Conservation (phyloP, 2,888 invertebrate species). For the Tenodera sinensis region DNA sequence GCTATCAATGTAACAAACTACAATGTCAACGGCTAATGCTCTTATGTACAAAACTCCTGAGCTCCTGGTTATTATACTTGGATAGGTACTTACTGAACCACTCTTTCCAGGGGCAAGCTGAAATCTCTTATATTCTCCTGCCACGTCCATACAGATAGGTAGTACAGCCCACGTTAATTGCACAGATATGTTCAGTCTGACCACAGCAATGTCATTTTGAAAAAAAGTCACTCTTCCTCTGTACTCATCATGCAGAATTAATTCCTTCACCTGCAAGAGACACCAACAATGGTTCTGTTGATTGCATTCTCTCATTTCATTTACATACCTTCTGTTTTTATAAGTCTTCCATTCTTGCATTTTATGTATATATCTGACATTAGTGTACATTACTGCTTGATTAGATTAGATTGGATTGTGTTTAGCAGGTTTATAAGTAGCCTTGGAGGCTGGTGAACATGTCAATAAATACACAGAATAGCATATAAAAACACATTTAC, state of each 20-base stretch:
- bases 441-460: no score
- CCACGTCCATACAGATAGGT: constrained; percentile 37
- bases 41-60: no score
- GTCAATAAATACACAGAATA: no score
- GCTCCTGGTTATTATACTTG: neutral
- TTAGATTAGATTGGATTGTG: no score
- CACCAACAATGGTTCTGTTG: neutral
- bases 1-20: no score
- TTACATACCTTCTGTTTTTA: neutral
- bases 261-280: constrained; percentile 9
- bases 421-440: no score
- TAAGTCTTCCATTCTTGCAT: no score
- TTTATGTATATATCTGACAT: no score
- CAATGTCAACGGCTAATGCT: no score
- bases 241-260: constrained; percentile 34
- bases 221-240: constrained; percentile 35
- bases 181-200: constrained; percentile 33
- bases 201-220: constrained; percentile 36
- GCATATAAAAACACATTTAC: no score
- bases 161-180: constrained; percentile 34
- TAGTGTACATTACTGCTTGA: no score
- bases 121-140: constrained; percentile 29
- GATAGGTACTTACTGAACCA: constrained; percentile 36
- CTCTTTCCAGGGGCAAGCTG: constrained; percentile 36
- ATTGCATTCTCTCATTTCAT: neutral